phyloP scores from a whole-genome alignment of 2,888 invertebrate genomes.

The Xestia rhomboidea region DNA sequence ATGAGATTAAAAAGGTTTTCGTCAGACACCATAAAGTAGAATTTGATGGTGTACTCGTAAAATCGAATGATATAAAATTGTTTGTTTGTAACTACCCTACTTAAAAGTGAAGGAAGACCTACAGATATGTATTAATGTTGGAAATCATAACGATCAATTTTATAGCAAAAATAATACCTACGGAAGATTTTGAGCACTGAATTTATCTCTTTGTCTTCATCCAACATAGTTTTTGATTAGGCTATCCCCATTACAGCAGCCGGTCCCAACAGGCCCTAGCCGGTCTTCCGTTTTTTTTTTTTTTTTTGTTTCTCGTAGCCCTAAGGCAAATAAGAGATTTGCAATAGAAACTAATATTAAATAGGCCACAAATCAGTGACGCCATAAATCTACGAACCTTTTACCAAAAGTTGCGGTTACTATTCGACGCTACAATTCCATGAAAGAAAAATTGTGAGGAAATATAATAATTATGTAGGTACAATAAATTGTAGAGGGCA shows the following conservation, averaged over 20 bases:
- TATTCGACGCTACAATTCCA: neutral
- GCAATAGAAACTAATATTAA: neutral
- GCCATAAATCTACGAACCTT: neutral
- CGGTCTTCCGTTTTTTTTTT: neutral
- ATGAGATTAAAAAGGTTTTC: conserved; percentile 48
- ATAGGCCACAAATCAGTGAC: neutral
- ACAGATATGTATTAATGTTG: conserved; percentile 16
- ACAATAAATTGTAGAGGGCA: too few species aligned
- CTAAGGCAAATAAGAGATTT: neutral
- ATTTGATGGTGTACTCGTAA: conserved; percentile 55
- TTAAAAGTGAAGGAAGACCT: conserved; percentile 28
- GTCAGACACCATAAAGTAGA: conserved; percentile 50
- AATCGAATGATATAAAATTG: conserved; percentile 55
- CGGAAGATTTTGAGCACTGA: neutral
- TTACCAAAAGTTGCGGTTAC: neutral
- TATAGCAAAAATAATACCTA: neutral
- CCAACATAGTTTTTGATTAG: neutral
- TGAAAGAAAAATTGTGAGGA: neutral
- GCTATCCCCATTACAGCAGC: neutral
- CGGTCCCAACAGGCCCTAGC: too few species aligned
- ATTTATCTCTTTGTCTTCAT: neutral
- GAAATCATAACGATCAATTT: conserved; percentile 21
- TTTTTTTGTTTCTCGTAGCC: neutral
- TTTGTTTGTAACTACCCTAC: conserved; percentile 49
- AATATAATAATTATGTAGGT: too few species aligned